These are phyloP conservation scores for Empidonax alnorum DNA, from an alignment of 2,113 vertebrate genomes.

Conservation along the genomic window DNA sequence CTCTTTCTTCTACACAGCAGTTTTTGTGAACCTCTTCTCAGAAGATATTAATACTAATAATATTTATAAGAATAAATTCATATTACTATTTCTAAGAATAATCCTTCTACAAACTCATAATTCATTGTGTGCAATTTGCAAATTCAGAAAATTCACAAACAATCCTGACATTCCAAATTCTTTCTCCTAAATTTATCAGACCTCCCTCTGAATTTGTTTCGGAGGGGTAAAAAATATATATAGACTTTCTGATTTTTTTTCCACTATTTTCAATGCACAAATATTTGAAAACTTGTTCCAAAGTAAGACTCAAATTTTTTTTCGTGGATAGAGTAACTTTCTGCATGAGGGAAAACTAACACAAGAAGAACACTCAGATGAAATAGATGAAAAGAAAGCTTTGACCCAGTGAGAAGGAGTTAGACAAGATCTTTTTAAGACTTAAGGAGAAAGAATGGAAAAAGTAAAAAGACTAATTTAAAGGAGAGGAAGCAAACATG, in stretches of 20 bases:
- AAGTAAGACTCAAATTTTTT: background rate
- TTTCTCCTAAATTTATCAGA: background rate
- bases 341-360: background rate
- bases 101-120: background rate
- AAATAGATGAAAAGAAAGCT: background rate
- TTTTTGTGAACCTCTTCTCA: background rate
- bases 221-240: background rate
- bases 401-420: fast-evolving
- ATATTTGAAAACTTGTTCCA: background rate
- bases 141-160: background rate
- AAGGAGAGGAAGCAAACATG: background rate
- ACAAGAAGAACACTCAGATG: background rate
- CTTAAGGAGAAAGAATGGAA: background rate
- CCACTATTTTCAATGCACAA: background rate
- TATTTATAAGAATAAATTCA: too few species aligned
- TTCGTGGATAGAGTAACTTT: background rate
- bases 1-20: background rate
- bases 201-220: background rate
- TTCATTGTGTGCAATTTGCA: background rate
- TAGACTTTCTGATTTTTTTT: background rate
- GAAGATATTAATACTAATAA: background rate
- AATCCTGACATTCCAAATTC: background rate
- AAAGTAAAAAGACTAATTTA: background rate
- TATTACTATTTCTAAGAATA: background rate
- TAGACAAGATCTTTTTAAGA: background rate